These are phyloP conservation scores for Agonopterix heracliana DNA, from an alignment of 2,888 invertebrate genomes.

Conservation along the genomic window DNA sequence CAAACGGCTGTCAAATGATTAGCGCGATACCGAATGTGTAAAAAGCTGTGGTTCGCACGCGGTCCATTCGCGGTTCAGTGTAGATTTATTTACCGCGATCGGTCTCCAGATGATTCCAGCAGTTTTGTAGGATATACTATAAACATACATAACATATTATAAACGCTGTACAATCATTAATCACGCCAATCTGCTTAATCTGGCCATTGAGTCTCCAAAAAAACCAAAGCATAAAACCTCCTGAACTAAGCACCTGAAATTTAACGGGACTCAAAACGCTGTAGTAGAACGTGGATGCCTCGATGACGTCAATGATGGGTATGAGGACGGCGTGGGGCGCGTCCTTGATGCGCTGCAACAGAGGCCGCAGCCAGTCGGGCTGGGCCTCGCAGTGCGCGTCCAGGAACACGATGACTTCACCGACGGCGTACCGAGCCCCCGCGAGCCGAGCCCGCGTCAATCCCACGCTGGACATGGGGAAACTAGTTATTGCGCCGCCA, in stretches of 20 bases:
- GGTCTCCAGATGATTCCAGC: too few species aligned
- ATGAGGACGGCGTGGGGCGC: constrained; percentile 88
- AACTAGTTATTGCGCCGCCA: neutral
- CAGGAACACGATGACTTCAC: constrained; percentile 89
- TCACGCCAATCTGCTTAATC: too few species aligned
- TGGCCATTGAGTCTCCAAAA: too few species aligned
- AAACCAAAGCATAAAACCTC: too few species aligned
- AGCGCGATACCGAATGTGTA: too few species aligned
- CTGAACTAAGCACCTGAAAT: constrained; percentile 44
- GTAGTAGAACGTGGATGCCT: constrained; percentile 86
- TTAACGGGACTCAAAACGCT: constrained; percentile 73
- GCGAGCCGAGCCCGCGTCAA: constrained; percentile 90
- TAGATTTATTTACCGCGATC: too few species aligned
- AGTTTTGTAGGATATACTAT: too few species aligned
- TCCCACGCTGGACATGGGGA: constrained; percentile 82
- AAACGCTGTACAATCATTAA: too few species aligned
- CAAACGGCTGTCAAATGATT: too few species aligned
- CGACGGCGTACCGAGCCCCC: constrained; percentile 88
- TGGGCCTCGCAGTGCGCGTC: constrained; percentile 95
- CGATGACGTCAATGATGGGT: constrained; percentile 97
- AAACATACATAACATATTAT: too few species aligned
- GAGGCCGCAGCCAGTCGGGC: constrained; percentile 90
- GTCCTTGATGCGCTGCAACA: constrained; percentile 89
- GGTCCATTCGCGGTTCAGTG: too few species aligned
- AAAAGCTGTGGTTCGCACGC: too few species aligned